Evolutionary conservation across 2,113 vertebrate genomes (phyloP).

Genomic region (Lagopus muta): DNA sequence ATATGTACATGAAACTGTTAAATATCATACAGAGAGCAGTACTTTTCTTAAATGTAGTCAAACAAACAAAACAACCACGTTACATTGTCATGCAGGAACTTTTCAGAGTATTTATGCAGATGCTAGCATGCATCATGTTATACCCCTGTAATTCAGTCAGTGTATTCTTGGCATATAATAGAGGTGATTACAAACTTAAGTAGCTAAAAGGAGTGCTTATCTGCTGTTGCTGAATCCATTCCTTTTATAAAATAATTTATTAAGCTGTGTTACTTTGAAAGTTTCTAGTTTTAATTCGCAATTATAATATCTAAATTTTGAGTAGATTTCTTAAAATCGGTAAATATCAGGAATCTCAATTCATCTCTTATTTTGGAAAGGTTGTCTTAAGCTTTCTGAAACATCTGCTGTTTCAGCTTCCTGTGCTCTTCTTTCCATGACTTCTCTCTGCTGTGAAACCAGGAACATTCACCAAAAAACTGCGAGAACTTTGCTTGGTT

Average conservation of each 20-base stretch:
- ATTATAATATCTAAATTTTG: background rate
- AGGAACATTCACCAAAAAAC: background rate
- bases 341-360: background rate
- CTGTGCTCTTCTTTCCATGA: background rate
- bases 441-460: background rate
- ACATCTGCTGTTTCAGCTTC: background rate
- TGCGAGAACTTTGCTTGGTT: background rate
- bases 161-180: background rate
- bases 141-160: background rate
- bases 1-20: background rate
- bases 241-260: constrained; percentile 11
- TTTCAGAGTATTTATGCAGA: background rate
- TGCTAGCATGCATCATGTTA: background rate
- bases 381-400: background rate
- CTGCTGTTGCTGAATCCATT: background rate
- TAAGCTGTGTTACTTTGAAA: background rate
- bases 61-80: background rate
- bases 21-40: background rate
- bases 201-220: background rate
- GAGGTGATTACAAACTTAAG: background rate
- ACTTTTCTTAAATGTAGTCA: background rate
- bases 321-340: background rate
- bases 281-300: background rate
- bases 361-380: background rate
- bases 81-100: background rate